These are phyloP conservation scores for Platyrinchus mystaceus DNA, from an alignment of 2,797 vertebrate genomes.

Conservation along the genomic window DNA sequence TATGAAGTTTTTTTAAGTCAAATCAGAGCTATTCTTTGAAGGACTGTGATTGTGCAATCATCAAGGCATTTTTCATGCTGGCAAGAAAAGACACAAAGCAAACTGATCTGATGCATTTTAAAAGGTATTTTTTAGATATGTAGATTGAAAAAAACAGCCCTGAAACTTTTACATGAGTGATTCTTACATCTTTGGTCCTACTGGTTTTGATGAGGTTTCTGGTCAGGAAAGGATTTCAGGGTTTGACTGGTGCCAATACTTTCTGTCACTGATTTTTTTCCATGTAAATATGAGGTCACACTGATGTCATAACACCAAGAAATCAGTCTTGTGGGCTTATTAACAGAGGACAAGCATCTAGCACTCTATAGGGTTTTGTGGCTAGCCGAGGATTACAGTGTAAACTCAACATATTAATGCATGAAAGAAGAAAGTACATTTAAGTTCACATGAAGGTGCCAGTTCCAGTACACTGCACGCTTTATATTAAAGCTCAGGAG, in stretches of 20 bases:
- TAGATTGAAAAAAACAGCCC: background rate
- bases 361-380: background rate
- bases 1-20: conserved; percentile 2
- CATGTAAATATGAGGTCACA: background rate
- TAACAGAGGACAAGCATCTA: background rate
- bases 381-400: background rate
- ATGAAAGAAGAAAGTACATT: background rate
- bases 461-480: background rate
- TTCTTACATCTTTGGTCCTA: background rate
- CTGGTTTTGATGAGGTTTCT: background rate
- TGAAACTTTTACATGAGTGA: background rate
- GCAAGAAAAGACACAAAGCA: conserved; percentile 20
- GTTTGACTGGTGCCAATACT: background rate
- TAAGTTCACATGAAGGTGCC: background rate
- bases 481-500: background rate
- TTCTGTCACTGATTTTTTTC: background rate
- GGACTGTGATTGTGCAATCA: conserved; percentile 10
- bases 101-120: background rate
- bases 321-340: background rate
- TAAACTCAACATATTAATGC: background rate
- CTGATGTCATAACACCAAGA: background rate
- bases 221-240: background rate
- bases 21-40: conserved; percentile 52
- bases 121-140: background rate
- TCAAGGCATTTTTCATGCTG: conserved; percentile 27